These are phyloP conservation scores for Gadus chalcogrammus DNA, from an alignment of 2,113 vertebrate species.

Conservation along the genomic window DNA sequence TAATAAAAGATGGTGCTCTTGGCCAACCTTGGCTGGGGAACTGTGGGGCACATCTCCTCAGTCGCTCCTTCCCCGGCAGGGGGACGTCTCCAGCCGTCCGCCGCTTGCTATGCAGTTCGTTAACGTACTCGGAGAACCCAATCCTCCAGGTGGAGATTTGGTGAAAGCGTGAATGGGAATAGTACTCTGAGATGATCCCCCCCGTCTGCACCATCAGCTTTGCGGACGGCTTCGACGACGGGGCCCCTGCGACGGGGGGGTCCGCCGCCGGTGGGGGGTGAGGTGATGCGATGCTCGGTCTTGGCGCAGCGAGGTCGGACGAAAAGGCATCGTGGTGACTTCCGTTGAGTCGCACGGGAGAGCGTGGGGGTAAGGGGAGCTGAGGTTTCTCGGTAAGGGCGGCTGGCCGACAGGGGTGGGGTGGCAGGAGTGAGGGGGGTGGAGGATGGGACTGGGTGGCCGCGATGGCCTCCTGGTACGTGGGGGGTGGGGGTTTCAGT, in stretches of 20 bases:
- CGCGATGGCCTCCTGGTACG: constrained; percentile 42
- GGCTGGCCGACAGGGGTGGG: constrained; percentile 19
- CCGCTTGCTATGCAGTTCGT: constrained; percentile 82
- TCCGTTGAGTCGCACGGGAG: constrained; percentile 85
- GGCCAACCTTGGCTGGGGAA: constrained; percentile 35
- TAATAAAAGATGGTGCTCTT: not conserved
- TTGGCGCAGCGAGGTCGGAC: constrained; percentile 64
- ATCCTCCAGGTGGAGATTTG: constrained; percentile 95
- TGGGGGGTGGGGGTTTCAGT: constrained; percentile 31
- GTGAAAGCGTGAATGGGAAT: constrained; percentile 91
- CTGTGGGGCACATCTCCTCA: constrained; percentile 83
- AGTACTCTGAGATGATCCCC: constrained; percentile 90
- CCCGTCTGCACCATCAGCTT: constrained; percentile 74
- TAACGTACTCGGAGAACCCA: constrained; percentile 93
- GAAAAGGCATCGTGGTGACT: constrained; percentile 84
- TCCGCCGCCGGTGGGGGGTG: constrained; percentile 74
- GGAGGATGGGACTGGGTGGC: constrained; percentile 12
- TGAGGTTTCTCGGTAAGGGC: constrained; percentile 29
- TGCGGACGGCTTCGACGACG: constrained; percentile 45
- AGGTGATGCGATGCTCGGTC: constrained; percentile 17
- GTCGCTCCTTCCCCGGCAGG: constrained; percentile 88
- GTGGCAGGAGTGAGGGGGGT: not conserved
- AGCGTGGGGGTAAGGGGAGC: constrained; percentile 46
- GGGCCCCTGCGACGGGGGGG: constrained; percentile 68
- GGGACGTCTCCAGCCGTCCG: constrained; percentile 55